Percentiles rank a stretch among this genome's conserved stretches.
These are phyloP conservation scores for Caenorhabditis sp. DNA, from an alignment of 2,888 invertebrate species.

Conservation along the genomic window DNA sequence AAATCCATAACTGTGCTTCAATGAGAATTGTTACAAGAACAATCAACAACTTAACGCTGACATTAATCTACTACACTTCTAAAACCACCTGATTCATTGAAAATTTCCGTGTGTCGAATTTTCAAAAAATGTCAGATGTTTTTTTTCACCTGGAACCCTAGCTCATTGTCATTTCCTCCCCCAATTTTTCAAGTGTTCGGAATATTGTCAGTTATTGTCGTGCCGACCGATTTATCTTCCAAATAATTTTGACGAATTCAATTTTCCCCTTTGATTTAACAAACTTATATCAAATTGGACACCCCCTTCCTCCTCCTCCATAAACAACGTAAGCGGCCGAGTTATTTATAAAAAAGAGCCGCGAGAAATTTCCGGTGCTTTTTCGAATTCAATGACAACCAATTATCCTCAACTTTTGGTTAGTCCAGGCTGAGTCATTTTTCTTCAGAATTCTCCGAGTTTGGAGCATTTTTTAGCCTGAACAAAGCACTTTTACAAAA, in stretches of 20 bases:
- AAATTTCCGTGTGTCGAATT: constrained; percentile 13
- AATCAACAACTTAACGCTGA: no score
- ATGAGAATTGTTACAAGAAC: no score
- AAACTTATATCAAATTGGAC: neutral
- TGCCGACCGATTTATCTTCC: no score
- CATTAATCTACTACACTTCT: no score
- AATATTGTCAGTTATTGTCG: neutral
- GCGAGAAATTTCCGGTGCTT: constrained; percentile 38
- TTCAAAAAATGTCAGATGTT: constrained; percentile 23
- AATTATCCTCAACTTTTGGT: constrained; percentile 18
- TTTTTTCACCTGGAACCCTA: constrained; percentile 9
- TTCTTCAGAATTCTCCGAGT: neutral
- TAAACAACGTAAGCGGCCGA: neutral
- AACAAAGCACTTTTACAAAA: neutral
- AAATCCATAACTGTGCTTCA: no score
- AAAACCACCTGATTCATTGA: neutral
- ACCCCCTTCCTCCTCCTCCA: constrained; percentile 8
- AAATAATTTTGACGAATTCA: neutral
- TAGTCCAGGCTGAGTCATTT: neutral
- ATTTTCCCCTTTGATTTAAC: neutral
- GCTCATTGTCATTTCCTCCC: neutral
- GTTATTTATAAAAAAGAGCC: constrained; percentile 16
- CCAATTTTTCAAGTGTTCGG: neutral
- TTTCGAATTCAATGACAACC: constrained; percentile 22
- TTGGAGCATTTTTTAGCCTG: neutral